phyloP scores from a whole-genome alignment of 2,888 invertebrate genomes.

The Melanargia galathea region DNA sequence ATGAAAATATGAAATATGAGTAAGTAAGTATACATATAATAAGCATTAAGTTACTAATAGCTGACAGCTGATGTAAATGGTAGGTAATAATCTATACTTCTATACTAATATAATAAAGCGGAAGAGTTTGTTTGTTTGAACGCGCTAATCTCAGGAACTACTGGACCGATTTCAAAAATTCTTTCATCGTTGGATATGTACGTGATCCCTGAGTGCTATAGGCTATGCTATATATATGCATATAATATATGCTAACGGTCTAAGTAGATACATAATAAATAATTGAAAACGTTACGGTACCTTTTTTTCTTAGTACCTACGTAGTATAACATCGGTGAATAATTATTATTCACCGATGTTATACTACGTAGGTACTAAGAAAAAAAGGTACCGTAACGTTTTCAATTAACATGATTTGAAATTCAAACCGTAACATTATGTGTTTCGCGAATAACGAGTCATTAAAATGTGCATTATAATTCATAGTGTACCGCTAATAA shows the following conservation, averaged over 20 bases:
- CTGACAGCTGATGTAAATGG: neutral
- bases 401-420: constrained; percentile 13
- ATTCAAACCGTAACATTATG: constrained; percentile 12
- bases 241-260: too few relatives aligned
- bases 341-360: neutral
- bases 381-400: constrained; percentile 6
- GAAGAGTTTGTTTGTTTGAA: too few relatives aligned
- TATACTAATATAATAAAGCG: too few relatives aligned
- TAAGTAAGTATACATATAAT: too few relatives aligned
- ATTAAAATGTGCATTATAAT: constrained; percentile 29
- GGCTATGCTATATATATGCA: too few relatives aligned
- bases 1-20: too few relatives aligned
- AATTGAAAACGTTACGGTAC: constrained; percentile 13
- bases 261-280: too few relatives aligned
- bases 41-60: neutral
- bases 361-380: neutral
- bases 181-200: too few relatives aligned
- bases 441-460: constrained; percentile 11
- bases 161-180: too few relatives aligned
- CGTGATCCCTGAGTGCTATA: too few relatives aligned
- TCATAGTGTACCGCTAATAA: constrained; percentile 24
- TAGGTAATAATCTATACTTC: neutral
- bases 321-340: neutral
- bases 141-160: too few relatives aligned
- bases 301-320: neutral